These are phyloP conservation scores for Chaunax sp. DNA, from an alignment of 2,797 vertebrate genomes.

Conservation along the genomic window DNA sequence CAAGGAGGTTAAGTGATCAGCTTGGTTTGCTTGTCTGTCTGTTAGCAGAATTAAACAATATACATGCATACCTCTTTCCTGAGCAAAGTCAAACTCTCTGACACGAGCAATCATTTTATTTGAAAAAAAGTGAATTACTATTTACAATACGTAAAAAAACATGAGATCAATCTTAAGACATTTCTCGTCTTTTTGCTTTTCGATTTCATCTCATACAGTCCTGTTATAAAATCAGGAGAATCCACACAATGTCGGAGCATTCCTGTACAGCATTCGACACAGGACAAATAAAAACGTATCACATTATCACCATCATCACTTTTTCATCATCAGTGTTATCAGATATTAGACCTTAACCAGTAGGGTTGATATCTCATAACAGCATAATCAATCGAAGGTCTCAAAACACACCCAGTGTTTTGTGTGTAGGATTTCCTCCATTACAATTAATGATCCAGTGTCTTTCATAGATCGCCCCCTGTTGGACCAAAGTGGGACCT, in stretches of 20 bases:
- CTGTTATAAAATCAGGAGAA: slow-evolving; percentile 59
- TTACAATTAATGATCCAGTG: slow-evolving; percentile 55
- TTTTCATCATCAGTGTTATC: slow-evolving; percentile 27
- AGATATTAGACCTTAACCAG: slow-evolving; percentile 71
- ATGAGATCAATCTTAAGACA: slow-evolving; percentile 70
- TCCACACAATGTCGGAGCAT: slow-evolving; percentile 51
- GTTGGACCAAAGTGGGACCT: slow-evolving; percentile 41
- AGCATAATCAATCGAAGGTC: slow-evolving; percentile 22
- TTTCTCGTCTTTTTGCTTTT: slow-evolving; percentile 64
- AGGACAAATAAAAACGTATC: slow-evolving; percentile 68
- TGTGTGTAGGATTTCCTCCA: slow-evolving; percentile 25
- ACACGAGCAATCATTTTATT: slow-evolving; percentile 83
- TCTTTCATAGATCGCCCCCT: slow-evolving; percentile 67
- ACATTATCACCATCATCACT: slow-evolving; percentile 41
- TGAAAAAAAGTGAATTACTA: slow-evolving; percentile 80
- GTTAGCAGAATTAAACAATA: too few species aligned
- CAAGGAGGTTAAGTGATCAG: too few species aligned
- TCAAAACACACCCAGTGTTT: slow-evolving; percentile 11
- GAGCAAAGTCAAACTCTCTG: slow-evolving; percentile 39
- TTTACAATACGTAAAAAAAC: slow-evolving; percentile 84
- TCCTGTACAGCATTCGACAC: slow-evolving; percentile 70
- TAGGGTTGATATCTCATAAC: slow-evolving; percentile 41
- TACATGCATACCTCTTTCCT: neutral
- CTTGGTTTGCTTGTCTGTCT: too few species aligned
- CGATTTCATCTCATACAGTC: slow-evolving; percentile 59